Conservation (phyloP, 2,888 invertebrate genomes). For the Chydorus sphaericus region DNA sequence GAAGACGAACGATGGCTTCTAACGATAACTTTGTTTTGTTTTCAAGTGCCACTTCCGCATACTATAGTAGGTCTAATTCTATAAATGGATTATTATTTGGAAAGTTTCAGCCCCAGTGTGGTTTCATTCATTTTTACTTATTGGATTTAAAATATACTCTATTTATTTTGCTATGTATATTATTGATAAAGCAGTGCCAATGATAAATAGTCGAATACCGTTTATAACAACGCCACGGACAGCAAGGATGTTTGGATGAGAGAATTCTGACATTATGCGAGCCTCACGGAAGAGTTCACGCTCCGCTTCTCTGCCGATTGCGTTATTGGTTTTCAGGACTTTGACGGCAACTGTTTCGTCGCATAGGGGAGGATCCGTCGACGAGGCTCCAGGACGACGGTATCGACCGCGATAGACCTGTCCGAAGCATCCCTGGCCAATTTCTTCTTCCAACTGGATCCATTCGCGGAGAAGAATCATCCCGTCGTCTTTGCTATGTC, state of each 20-base stretch:
- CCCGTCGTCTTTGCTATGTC: too few species aligned
- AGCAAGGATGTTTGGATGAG: constrained; percentile 62
- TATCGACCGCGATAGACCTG: constrained; percentile 68
- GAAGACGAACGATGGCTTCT: too few species aligned
- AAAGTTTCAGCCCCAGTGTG: too few species aligned
- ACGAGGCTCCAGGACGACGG: constrained; percentile 15
- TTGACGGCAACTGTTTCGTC: constrained; percentile 54
- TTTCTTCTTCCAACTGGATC: constrained; percentile 54
- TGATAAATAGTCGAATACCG: too few species aligned
- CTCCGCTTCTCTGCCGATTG: constrained; percentile 56
- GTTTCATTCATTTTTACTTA: too few species aligned
- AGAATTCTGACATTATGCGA: constrained; percentile 67
- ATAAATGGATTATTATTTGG: too few species aligned
- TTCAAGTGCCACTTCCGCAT: too few species aligned
- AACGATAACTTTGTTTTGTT: too few species aligned
- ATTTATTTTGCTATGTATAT: too few species aligned
- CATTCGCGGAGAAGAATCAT: constrained; percentile 45
- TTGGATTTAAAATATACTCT: neutral
- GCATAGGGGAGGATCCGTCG: constrained; percentile 7
- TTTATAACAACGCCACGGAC: constrained; percentile 59
- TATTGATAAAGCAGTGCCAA: too few species aligned
- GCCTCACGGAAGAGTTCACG: constrained; percentile 69
- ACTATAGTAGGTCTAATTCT: too few species aligned
- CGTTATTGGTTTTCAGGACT: constrained; percentile 62
- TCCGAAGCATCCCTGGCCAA: constrained; percentile 77